A percentile compares a stretch with the other conserved stretches of the same genome.
These are phyloP conservation scores for Lonchura striata DNA, from an alignment of 2,113 vertebrate genomes.

Conservation along the genomic window DNA sequence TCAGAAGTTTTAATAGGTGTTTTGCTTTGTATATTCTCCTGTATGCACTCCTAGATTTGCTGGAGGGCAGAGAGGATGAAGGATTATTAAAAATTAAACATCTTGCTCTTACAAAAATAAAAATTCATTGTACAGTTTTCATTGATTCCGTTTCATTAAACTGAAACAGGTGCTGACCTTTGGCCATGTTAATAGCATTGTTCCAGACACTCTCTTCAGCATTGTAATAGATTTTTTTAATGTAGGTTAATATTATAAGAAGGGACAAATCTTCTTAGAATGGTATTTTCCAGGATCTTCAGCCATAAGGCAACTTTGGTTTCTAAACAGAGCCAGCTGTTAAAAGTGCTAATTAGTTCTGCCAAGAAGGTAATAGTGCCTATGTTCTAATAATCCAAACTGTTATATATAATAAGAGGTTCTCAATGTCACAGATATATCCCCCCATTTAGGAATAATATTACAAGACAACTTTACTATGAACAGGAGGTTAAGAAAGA, in stretches of 20 bases:
- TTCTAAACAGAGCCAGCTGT: neutral
- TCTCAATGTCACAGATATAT: neutral
- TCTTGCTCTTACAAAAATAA: neutral
- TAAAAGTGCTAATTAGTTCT: neutral
- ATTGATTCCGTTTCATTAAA: neutral
- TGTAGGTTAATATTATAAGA: neutral
- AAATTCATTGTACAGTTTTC: neutral
- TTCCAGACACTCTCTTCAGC: neutral
- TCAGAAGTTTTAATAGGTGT: neutral
- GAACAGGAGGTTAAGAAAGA: neutral
- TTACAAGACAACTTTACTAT: neutral
- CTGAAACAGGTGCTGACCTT: neutral
- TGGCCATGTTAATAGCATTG: neutral
- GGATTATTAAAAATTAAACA: constrained; percentile 11
- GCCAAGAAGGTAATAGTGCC: neutral
- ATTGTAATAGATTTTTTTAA: neutral
- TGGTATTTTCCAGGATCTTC: neutral
- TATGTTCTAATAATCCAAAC: neutral
- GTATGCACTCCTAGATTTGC: neutral
- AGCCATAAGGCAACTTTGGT: neutral
- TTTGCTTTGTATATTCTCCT: neutral
- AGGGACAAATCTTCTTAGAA: neutral
- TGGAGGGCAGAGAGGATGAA: neutral
- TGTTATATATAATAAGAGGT: neutral
- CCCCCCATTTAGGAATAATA: neutral